Evolutionary conservation across 1,140 invertebrate species (phyloP).

Genomic region (Calosoma granatense): DNA sequence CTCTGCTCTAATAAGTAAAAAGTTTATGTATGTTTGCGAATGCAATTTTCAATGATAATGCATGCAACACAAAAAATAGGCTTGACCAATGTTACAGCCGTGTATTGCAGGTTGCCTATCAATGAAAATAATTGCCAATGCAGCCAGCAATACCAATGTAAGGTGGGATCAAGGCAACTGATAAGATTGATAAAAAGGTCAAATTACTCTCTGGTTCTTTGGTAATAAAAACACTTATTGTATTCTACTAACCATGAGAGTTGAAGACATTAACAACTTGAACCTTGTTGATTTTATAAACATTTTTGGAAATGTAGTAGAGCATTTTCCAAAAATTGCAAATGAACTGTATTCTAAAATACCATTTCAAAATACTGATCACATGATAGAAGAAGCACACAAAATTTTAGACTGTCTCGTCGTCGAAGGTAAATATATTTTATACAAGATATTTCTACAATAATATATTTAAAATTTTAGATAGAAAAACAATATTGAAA

Average conservation of each 20-base stretch:
- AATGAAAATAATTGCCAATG: no score
- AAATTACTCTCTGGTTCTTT: no score
- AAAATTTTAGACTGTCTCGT: neutral
- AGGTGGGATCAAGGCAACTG: no score
- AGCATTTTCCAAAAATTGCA: constrained; percentile 46
- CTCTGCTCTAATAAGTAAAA: no score
- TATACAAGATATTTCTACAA: neutral
- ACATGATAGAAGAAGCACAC: constrained; percentile 34
- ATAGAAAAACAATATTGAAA: constrained; percentile 43
- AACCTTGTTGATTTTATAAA: constrained; percentile 44
- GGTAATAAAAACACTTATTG: no score
- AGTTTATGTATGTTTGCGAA: no score
- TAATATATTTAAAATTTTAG: constrained; percentile 32
- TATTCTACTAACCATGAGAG: constrained; percentile 1
- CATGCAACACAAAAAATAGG: no score
- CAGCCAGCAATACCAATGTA: no score
- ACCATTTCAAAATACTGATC: constrained; percentile 42
- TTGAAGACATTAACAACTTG: constrained; percentile 42
- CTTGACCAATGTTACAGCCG: no score
- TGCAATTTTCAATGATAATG: no score
- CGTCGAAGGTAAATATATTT: constrained; percentile 7
- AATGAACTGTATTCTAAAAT: constrained; percentile 38
- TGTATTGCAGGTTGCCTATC: no score
- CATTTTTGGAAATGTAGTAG: constrained; percentile 54
- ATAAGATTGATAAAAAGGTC: no score